Evolutionary conservation across 2,888 invertebrate species (phyloP).

Genomic region (Dryadula phaetusa): DNA sequence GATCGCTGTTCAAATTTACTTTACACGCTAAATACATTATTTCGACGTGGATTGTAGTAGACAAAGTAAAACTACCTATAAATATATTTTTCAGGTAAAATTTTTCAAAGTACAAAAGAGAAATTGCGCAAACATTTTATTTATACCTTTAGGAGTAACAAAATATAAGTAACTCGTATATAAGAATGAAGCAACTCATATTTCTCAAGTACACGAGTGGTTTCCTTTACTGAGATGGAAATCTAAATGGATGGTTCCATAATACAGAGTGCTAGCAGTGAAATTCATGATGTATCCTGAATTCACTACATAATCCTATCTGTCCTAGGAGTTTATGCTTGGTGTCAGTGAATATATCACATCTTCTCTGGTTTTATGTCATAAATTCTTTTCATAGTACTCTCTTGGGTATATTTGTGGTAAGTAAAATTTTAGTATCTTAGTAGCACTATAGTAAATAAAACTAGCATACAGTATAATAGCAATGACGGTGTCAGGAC

Average conservation of each 20-base stretch:
- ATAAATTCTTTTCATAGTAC: conserved; percentile 17
- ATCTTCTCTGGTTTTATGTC: conserved; percentile 12
- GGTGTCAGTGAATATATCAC: conserved; percentile 24
- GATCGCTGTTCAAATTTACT: conserved; percentile 1
- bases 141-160: conserved; percentile 2
- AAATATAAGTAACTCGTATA: conserved; percentile 11
- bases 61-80: neutral
- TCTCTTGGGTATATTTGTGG: conserved; percentile 13
- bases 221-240: conserved; percentile 43
- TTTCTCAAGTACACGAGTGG: conserved; percentile 40
- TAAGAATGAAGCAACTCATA: conserved; percentile 41
- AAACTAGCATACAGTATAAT: neutral
- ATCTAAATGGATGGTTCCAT: conserved; percentile 42
- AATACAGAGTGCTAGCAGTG: conserved; percentile 24
- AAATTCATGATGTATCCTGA: conserved; percentile 36
- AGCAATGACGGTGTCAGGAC: neutral
- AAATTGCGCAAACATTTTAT: conserved; percentile 5
- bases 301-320: conserved; percentile 20
- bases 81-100: conserved; percentile 7
- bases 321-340: conserved; percentile 20
- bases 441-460: neutral
- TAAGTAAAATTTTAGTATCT: conserved; percentile 10
- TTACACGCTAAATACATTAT: neutral
- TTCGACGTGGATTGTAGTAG: neutral
- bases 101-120: conserved; percentile 1